Evolutionary conservation across 2,888 invertebrate genomes (phyloP), one percentile per base, ranked within the genome.

Genomic region (Drosophila eohydei): DNA sequence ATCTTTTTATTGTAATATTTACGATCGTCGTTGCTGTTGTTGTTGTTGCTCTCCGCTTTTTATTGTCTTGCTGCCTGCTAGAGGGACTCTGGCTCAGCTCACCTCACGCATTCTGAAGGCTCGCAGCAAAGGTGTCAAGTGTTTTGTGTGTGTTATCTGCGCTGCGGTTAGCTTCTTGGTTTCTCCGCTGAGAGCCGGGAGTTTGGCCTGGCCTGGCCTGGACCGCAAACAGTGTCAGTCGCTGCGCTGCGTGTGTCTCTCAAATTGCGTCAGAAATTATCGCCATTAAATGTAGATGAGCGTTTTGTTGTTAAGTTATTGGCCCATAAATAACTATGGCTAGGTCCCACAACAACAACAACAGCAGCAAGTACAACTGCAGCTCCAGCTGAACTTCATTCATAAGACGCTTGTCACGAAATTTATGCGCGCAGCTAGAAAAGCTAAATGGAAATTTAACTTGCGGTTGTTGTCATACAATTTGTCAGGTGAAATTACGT

Each of bases 271-370:
- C 89, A 86, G 73, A 90, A 88, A 78, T 88, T 88, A 88, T 90
- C 90, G 86, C 88, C 86, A 90, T 86, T 86, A 88, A 88, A 88
- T 88, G 90, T 90, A 88, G 88, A 88, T 88, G 88, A 88, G 91
- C 84, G 91, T 88, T 90, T 88, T 86, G 91, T 88, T 86, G 90
- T 75, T 77, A 88, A 88, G 81, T 88, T 88, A 88, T 90, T 86
- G 84, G 78, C 69, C 58, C 83, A 80, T 88, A 88, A 90, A 88
- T 90, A 75, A 87, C 71, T 28, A 38, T 30, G 38, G 50, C 26
- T 55, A 34, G 57, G 38, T 43, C 64, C 56, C 52, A 26, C 57
- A 21, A 4, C 55, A 55, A 12, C 55, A 41, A 54, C 38, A 51
- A 2, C 51, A 16, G 16, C 36, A 46, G 9, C 58, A 46, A n/a